Evolutionary conservation across 1,140 invertebrate genomes (phyloP).

Genomic region (Meloidogyne hapla): DNA sequence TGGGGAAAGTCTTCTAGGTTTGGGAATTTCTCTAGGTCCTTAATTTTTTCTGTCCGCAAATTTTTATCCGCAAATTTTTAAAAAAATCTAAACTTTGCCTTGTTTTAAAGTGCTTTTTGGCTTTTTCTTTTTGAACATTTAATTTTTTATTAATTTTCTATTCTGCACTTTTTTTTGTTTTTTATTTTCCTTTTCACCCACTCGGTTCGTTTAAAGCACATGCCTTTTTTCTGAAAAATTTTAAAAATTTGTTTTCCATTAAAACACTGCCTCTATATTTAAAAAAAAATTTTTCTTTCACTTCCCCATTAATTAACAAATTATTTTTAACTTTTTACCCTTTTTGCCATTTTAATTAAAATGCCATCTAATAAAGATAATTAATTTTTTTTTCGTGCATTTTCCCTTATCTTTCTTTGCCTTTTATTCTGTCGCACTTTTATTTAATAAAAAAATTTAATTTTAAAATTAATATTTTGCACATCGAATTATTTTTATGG

Average conservation of each 20-base stretch:
- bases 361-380: not conserved
- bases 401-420: not conserved
- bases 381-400: constrained; percentile 3
- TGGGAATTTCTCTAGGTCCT: not conserved
- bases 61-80: not conserved
- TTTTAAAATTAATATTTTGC: not conserved
- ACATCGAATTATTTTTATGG: not conserved
- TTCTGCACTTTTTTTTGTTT: constrained; percentile 25
- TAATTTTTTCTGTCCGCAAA: too few relatives aligned
- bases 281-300: not conserved
- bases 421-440: constrained; percentile 6
- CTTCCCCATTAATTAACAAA: constrained; percentile 6
- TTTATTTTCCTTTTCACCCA: not conserved
- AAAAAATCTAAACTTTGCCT: not conserved
- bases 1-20: not conserved
- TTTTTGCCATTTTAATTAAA: constrained; percentile 6
- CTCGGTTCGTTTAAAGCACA: not conserved
- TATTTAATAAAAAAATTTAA: not conserved
- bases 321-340: not conserved
- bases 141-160: constrained; percentile 22
- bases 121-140: constrained; percentile 23
- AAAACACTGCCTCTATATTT: not conserved
- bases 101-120: constrained; percentile 4
- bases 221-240: not conserved
- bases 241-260: not conserved